phyloP scores from a whole-genome alignment of 1,140 invertebrate species.

The Drosophila sulfurigaster region DNA sequence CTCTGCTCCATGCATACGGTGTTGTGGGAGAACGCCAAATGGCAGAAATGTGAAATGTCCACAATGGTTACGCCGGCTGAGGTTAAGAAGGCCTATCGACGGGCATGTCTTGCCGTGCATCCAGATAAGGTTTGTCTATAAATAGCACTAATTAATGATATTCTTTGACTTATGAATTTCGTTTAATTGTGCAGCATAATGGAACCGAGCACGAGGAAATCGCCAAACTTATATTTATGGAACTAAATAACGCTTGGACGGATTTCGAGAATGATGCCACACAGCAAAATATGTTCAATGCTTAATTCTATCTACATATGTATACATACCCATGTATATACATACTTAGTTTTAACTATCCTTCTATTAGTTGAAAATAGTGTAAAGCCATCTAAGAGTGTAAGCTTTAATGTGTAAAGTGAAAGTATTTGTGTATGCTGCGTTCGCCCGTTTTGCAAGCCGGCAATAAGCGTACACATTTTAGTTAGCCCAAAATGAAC shows the following conservation, averaged over 20 bases:
- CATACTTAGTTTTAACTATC: slow-evolving; percentile 40
- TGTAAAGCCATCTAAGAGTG: slow-evolving; percentile 62
- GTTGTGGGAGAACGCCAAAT: slow-evolving; percentile 97
- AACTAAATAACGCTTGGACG: slow-evolving; percentile 99
- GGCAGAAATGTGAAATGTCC: slow-evolving; percentile 97
- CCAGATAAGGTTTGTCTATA: slow-evolving; percentile 95
- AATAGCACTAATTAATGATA: neutral
- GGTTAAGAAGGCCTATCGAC: slow-evolving; percentile 98
- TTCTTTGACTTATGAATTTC: neutral
- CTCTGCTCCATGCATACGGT: slow-evolving; percentile 97
- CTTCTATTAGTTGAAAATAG: slow-evolving; percentile 62
- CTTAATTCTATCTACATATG: slow-evolving; percentile 65
- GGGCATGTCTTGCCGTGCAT: slow-evolving; percentile 98
- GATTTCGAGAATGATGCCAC: slow-evolving; percentile 97
- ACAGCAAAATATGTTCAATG: slow-evolving; percentile 92
- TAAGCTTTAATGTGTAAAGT: slow-evolving; percentile 70
- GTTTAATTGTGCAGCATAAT: slow-evolving; percentile 90
- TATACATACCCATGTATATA: slow-evolving; percentile 34
- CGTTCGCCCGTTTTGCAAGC: neutral
- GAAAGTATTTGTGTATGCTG: slow-evolving; percentile 52
- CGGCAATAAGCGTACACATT: slow-evolving; percentile 28
- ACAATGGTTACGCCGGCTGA: slow-evolving; percentile 95
- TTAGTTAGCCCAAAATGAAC: slow-evolving; percentile 53
- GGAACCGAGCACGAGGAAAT: slow-evolving; percentile 95
- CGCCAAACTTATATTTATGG: slow-evolving; percentile 99